Evolutionary conservation across 2,888 invertebrate genomes (phyloP), one percentile per base, ranked within the genome.

Genomic region (Hecatera dysodea): DNA sequence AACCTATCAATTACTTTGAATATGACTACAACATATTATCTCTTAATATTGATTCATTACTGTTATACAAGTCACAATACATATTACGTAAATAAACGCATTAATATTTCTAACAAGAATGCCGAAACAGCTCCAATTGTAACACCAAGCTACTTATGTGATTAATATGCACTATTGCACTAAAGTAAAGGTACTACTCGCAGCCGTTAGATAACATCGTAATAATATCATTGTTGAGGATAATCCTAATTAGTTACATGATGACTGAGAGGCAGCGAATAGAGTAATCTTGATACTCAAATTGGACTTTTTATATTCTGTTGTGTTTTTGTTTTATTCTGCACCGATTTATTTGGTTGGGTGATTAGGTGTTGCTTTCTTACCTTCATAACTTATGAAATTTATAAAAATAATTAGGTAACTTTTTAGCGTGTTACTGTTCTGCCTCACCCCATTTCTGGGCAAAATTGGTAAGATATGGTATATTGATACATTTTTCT

Each of bases 241-340:
- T 78, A 78, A 73, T 78, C 78, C 66, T 80, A 82, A 80, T 80
- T 82, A 80, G 79, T 60, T 73, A 68, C 62, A 69, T 56, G 77
- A 66, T 42, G 67, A 52, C 63, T 52, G 22, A 29, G 7, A 53
- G 6, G 29, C 11, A n/a, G 11, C 15, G 44, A 56, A 46, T 67
- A 36, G 11, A 56, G 9, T 42, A n/a, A 27, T 82, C 39, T 80
- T 80, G 80, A 78, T 62, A 72, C 50, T 67, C 64, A 11, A 29
- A 11, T 39, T 27, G 22, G 0, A 7, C 2, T 12, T 36, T 22
- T 66, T 27, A 0, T 24, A 12, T 15, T 24, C 5, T 3, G 4
- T 29, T 1, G 1, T 9, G 6, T 12, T 29, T 46, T 46, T 46
- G 15, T 24, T 24, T 22, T 27, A 29, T 1, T 55, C 15, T 56